Evolutionary conservation across 2,888 invertebrate species (phyloP).

Genomic region (Andrena fulva): DNA sequence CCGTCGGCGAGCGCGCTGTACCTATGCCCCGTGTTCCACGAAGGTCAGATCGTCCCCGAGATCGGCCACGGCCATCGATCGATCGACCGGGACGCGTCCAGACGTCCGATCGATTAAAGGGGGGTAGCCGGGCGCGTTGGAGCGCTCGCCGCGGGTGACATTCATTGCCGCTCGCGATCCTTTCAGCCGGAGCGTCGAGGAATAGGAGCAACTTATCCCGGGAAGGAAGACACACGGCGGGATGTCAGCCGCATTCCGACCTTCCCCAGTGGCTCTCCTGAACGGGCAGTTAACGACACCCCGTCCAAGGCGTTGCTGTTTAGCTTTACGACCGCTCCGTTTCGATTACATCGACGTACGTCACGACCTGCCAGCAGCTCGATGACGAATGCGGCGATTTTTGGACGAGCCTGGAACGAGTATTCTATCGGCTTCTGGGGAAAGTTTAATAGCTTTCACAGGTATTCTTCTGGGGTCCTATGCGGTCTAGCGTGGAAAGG

Average conservation of each 20-base stretch:
- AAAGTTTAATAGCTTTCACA: neutral
- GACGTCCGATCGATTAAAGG: constrained; percentile 69
- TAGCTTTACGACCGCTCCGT: constrained; percentile 22
- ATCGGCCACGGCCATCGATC: constrained; percentile 60
- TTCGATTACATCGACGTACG: constrained; percentile 30
- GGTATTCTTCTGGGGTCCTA: too few species aligned
- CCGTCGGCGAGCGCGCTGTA: constrained; percentile 30
- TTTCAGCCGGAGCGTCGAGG: constrained; percentile 28
- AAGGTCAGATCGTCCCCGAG: constrained; percentile 46
- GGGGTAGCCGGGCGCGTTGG: constrained; percentile 41
- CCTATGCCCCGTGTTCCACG: constrained; percentile 33
- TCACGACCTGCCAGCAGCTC: neutral
- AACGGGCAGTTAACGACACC: constrained; percentile 41
- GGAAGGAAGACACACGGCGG: constrained; percentile 36
- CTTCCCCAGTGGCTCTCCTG: constrained; percentile 26
- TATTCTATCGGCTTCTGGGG: neutral
- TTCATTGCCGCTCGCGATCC: constrained; percentile 54
- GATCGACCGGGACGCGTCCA: constrained; percentile 60
- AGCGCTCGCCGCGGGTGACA: constrained; percentile 52
- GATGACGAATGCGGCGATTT: constrained; percentile 3
- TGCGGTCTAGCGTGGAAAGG: too few species aligned
- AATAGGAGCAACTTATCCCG: constrained; percentile 19
- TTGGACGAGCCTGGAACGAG: neutral
- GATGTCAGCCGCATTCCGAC: constrained; percentile 48
- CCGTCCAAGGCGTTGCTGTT: constrained; percentile 29